Conservation (phyloP, 2,797 vertebrate species). For the Meriones psammophilus region DNA sequence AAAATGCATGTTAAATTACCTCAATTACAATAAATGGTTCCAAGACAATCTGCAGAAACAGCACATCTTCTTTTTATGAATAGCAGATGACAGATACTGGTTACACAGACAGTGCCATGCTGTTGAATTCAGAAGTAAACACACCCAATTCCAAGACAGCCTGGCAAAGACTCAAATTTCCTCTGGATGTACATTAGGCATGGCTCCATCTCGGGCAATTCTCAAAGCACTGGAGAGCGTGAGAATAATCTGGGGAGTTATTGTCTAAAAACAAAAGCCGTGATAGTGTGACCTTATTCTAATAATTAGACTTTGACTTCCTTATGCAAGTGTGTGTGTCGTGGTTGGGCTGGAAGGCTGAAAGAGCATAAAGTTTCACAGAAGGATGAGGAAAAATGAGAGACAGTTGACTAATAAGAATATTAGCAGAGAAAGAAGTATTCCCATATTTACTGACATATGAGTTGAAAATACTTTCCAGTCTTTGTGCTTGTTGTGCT, state of each 20-base stretch:
- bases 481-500: constrained; percentile 52
- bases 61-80: constrained; percentile 54
- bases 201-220: constrained; percentile 25
- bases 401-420: constrained; percentile 48
- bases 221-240: constrained; percentile 27
- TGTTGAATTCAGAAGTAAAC: constrained; percentile 44
- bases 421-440: constrained; percentile 36
- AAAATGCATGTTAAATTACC: constrained; percentile 49
- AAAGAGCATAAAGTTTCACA: neutral
- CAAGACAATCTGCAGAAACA: constrained; percentile 18
- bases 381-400: neutral
- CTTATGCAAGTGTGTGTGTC: neutral
- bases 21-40: constrained; percentile 29
- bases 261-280: constrained; percentile 50
- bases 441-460: constrained; percentile 11
- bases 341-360: too few relatives aligned
- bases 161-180: constrained; percentile 55
- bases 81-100: constrained; percentile 31
- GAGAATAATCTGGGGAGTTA: constrained; percentile 58
- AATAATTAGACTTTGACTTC: neutral
- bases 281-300: constrained; percentile 45
- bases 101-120: neutral
- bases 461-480: constrained; percentile 56
- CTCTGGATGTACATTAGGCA: constrained; percentile 45
- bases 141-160: constrained; percentile 31